Evolutionary conservation across 2,113 vertebrate genomes (phyloP).

Genomic region (Epinephelus fuscoguttatus): DNA sequence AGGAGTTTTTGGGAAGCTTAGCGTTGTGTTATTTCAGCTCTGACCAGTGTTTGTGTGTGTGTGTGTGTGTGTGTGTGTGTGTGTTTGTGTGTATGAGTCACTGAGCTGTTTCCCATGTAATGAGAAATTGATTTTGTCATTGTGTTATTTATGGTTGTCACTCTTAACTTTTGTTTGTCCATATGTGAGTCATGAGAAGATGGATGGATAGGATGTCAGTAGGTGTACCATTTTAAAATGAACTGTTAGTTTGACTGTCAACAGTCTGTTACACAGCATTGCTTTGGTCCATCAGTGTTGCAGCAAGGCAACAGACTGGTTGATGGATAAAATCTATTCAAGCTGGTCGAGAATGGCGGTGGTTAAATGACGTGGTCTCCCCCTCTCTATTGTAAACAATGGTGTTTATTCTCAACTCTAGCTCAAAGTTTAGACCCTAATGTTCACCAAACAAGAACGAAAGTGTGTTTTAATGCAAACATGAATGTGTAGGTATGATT

Average conservation of each 20-base stretch:
- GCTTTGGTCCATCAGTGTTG: background rate
- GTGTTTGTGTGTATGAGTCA: background rate
- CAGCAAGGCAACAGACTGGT: background rate
- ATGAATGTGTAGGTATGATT: no score
- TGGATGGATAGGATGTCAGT: background rate
- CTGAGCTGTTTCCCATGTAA: conserved; percentile 28
- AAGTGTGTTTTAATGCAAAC: no score
- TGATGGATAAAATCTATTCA: background rate
- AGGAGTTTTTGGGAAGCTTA: conserved; percentile 39
- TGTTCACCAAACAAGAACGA: no score
- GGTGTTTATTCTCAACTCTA: no score
- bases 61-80: background rate
- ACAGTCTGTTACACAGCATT: background rate
- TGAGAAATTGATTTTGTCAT: conserved; percentile 46
- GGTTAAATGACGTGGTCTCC: no score
- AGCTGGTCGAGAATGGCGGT: no score
- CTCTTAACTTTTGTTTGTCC: background rate
- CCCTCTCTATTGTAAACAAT: no score
- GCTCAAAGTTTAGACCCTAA: no score
- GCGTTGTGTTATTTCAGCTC: conserved; percentile 16
- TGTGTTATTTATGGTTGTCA: conserved; percentile 17
- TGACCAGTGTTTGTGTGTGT: background rate
- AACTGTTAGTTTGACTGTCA: background rate
- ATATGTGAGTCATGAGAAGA: background rate
- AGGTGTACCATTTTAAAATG: background rate